Base-by-base conservation (phyloP, 2,113 vertebrate genomes). In the Panthera uncia region DNA sequence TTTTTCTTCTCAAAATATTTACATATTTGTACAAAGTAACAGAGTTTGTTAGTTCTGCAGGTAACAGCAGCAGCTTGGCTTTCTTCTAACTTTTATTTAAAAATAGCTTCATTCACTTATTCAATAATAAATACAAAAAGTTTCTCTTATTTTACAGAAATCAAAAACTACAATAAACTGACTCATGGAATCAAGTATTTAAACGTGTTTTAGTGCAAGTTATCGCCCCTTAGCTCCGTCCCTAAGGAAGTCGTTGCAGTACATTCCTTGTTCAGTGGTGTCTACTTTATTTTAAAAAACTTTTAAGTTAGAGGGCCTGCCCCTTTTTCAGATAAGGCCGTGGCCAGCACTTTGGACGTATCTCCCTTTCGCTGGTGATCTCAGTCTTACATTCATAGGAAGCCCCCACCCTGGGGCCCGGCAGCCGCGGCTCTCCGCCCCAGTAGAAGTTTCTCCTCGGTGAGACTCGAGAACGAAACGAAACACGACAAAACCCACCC, bases 181-280 rank as follows among this genome's bases (percentile, higher is more conserved):
- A 99, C 99, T 99, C 99, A 99, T 99, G 99, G 99, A 99, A 99
- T 99, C 99, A 99, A 99, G 99, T 99, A 99, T 99, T 99, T 99
- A 99, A 99, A 99, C 98, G 99, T 99, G 98, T 99, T 99, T 99
- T 99, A 99, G 99, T 99, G 99, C 99, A 99, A 99, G 99, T 99
- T 99, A 99, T 99, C 99, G 99, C 99, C 99, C 99, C 99, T 99
- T 99, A 99, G 99, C 99, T 99, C 99, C 99, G 99, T 98, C 99
- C 99, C 99, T 99, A 99, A 99, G 99, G 99, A 99, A 99, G 99
- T 99, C 99, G 81, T 99, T 99, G 99, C 99, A 98, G 99, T 99
- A 99, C 99, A 99, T 99, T 99, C 99, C 99, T 99, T 99, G 99
- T 99, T 99, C 99, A 99, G 99, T 99, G 99, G 99, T 99, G 99